Evolutionary conservation across 2,888 invertebrate genomes (phyloP).

Genomic region (Buathra laborator): DNA sequence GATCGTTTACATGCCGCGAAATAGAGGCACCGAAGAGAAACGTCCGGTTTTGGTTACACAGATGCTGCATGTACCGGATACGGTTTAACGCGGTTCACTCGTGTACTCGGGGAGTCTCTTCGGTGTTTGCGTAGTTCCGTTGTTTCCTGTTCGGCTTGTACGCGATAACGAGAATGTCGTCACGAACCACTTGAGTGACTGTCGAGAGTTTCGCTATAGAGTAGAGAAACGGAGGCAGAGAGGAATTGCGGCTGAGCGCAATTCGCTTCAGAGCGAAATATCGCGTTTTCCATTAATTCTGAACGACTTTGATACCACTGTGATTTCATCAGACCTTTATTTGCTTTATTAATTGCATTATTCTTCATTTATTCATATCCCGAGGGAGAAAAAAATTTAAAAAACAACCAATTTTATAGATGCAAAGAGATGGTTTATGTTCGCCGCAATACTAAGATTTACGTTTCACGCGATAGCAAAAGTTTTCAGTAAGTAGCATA

Average conservation of each 20-base stretch:
- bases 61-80: conserved; percentile 2
- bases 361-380: too few relatives aligned
- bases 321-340: background rate
- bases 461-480: conserved; percentile 8
- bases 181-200: conserved; percentile 52
- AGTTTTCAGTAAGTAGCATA: conserved; percentile 10
- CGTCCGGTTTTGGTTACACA: conserved; percentile 17
- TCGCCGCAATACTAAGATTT: background rate
- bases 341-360: background rate
- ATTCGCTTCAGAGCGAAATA: background rate
- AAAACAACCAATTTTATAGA: background rate
- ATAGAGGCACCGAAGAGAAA: conserved; percentile 9
- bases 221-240: background rate
- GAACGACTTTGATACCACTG: background rate
- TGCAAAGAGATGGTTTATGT: background rate
- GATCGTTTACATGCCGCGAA: conserved; percentile 53
- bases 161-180: conserved; percentile 63
- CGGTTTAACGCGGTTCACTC: background rate
- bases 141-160: conserved; percentile 57
- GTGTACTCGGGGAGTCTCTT: background rate
- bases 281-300: background rate
- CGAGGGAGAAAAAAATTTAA: background rate
- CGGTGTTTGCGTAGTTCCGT: conserved; percentile 28
- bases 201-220: conserved; percentile 34
- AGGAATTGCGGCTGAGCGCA: background rate